phyloP scores from a whole-genome alignment of 1,140 invertebrate species.

The Leguminivora glycinivorella region DNA sequence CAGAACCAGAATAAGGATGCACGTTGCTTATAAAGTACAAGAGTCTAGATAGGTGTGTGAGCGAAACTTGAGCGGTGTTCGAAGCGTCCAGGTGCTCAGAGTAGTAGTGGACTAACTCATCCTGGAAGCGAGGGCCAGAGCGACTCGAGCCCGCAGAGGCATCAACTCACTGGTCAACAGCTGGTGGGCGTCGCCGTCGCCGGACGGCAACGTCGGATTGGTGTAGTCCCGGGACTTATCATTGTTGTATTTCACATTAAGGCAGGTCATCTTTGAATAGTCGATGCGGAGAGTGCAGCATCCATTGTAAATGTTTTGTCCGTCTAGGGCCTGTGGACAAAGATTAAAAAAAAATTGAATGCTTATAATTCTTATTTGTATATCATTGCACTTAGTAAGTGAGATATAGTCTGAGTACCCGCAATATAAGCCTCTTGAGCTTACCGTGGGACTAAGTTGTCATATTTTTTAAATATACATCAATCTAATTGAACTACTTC shows the following conservation, averaged over 20 bases:
- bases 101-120: slow-evolving; percentile 76
- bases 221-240: slow-evolving; percentile 99
- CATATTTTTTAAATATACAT: too few relatives aligned
- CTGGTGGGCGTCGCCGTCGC: slow-evolving; percentile 86
- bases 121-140: slow-evolving; percentile 71
- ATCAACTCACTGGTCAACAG: slow-evolving; percentile 84
- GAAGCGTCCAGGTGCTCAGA: slow-evolving; percentile 61
- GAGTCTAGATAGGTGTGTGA: slow-evolving; percentile 36
- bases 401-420: too few relatives aligned
- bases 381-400: too few relatives aligned
- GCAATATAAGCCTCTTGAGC: too few relatives aligned
- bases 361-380: too few relatives aligned
- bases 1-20: slow-evolving; percentile 21
- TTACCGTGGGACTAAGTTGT: too few relatives aligned
- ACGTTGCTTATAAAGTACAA: slow-evolving; percentile 22
- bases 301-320: slow-evolving; percentile 99
- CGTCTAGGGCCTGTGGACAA: slow-evolving; percentile 90
- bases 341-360: slow-evolving; percentile 29
- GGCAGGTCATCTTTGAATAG: slow-evolving; percentile 97
- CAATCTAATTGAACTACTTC: too few relatives aligned
- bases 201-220: slow-evolving; percentile 96
- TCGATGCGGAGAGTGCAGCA: slow-evolving; percentile 99
- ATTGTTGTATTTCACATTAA: slow-evolving; percentile 99
- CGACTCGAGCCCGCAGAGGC: slow-evolving; percentile 80
- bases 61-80: slow-evolving; percentile 48